phyloP scores from a whole-genome alignment of 2,888 invertebrate genomes.

The Sphecodes monilicornis region DNA sequence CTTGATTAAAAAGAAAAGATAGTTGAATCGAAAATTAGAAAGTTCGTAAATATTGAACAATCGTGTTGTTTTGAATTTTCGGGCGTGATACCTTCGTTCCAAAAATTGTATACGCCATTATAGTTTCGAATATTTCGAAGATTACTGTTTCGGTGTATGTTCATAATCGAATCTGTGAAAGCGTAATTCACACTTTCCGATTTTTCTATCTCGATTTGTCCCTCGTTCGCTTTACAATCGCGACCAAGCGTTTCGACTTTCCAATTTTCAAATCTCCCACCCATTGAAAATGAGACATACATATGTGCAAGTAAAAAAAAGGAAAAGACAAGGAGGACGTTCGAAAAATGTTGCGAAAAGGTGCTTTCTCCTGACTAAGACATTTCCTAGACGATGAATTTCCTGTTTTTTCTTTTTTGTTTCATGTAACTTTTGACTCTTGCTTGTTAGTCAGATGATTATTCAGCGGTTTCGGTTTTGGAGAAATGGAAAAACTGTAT shows the following conservation, averaged over 20 bases:
- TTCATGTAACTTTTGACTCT: slow-evolving; percentile 14
- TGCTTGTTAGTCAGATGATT: slow-evolving; percentile 43
- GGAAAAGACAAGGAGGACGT: neutral
- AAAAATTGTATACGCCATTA: neutral
- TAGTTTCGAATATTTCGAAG: neutral
- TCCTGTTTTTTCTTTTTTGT: slow-evolving; percentile 9
- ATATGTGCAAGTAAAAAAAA: neutral
- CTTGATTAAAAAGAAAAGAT: slow-evolving; percentile 24
- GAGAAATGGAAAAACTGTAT: slow-evolving; percentile 54
- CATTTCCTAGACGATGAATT: slow-evolving; percentile 39
- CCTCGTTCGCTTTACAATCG: slow-evolving; percentile 6
- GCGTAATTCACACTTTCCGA: neutral
- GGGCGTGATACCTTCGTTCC: neutral
- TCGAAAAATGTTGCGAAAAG: slow-evolving; percentile 31
- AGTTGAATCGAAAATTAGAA: slow-evolving; percentile 56
- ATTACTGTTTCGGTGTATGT: neutral
- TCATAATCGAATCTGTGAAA: neutral
- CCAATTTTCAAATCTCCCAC: slow-evolving; percentile 57
- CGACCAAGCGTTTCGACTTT: slow-evolving; percentile 45
- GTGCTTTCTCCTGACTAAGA: slow-evolving; percentile 46
- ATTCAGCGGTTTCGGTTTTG: slow-evolving; percentile 43
- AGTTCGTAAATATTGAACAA: slow-evolving; percentile 29
- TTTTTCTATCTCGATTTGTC: neutral
- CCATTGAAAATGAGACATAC: slow-evolving; percentile 12
- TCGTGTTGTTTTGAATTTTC: neutral